Evolutionary conservation across 2,888 invertebrate species (phyloP).

Genomic region (Polydrusus pterygomalis): DNA sequence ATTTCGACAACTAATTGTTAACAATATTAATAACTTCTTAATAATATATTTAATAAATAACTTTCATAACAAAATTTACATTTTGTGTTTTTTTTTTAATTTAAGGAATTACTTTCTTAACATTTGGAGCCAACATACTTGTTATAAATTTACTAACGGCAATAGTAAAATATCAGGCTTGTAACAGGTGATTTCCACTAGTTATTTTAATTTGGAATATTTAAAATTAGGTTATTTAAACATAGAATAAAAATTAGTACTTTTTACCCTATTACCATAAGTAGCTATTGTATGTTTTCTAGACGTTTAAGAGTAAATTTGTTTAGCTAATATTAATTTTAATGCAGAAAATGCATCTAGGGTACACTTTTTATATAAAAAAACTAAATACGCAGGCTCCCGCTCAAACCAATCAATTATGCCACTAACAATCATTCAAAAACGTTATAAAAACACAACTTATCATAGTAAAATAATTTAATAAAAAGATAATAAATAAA

Average conservation of each 20-base stretch:
- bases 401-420: not conserved
- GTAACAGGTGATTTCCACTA: too few relatives aligned
- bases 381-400: slow-evolving; percentile 5
- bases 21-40: slow-evolving; percentile 16
- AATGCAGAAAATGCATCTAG: too few relatives aligned
- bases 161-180: too few relatives aligned
- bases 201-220: too few relatives aligned
- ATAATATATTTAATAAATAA: slow-evolving; percentile 13
- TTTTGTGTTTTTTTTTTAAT: not conserved
- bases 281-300: too few relatives aligned
- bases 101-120: not conserved
- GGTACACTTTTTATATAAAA: too few relatives aligned
- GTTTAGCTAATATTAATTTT: too few relatives aligned
- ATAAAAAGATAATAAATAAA: slow-evolving; percentile 41
- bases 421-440: slow-evolving; percentile 4
- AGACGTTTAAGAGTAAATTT: too few relatives aligned
- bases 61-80: slow-evolving; percentile 10
- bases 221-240: too few relatives aligned
- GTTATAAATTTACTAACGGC: too few relatives aligned
- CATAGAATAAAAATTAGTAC: too few relatives aligned
- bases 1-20: slow-evolving; percentile 28
- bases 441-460: slow-evolving; percentile 23
- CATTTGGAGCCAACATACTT: not conserved
- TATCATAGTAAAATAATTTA: slow-evolving; percentile 37
- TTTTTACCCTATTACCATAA: too few relatives aligned